Base-by-base conservation (phyloP, 2,113 vertebrate genomes). In the Shinisaurus crocodilurus region DNA sequence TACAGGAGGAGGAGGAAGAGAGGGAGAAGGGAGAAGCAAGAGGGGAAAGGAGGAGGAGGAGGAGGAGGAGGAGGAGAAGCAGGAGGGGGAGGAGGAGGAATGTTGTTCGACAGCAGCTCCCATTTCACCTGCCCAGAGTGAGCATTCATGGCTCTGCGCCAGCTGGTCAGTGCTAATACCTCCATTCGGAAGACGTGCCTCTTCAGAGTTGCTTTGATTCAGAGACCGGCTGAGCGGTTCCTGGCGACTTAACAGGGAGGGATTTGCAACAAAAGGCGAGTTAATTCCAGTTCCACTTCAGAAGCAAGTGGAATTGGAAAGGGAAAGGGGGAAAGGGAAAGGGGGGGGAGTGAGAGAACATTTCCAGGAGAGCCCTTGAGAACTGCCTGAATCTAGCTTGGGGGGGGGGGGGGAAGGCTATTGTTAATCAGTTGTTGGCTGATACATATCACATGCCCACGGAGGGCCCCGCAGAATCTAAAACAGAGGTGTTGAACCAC, bases 251-350 rank as follows among this genome's bases (percentile, higher is more conserved):
- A 76, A 63, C 67, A 15, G 40, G 67, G 89, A 67, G 87, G 88
- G 80, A 90, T 76, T 63, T 86, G 76, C 54, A n/a, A 83, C 40
- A 60, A 90, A 87, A 85, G 89, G 89, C 88, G 90, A 84, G 92
- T 6, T 81, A 88, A 89, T 83, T 89, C 88, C 86, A 50, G 18
- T 83, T n/a, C 83, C 89, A 77, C 69, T 88, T 88, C 67, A 10
- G 5, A 7, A 0, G 5, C 87, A 88, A 89, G 82, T 90, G 87
- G 74, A 82, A n/a, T n/a, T 54, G 75, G 57, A 23, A 60, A 60
- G 32, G 15, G 4, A 37, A 8, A 3, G 32, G 23, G 37, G 34
- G 16, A 43, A 7, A 8, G 79, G 8, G 40, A 16, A 12, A 3
- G 29, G 10, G 45, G 6, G 25, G 3, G 57, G 37, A 57, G 27